Evolutionary conservation across 2,113 vertebrate genomes (phyloP).

Genomic region (Ahaetulla prasina): DNA sequence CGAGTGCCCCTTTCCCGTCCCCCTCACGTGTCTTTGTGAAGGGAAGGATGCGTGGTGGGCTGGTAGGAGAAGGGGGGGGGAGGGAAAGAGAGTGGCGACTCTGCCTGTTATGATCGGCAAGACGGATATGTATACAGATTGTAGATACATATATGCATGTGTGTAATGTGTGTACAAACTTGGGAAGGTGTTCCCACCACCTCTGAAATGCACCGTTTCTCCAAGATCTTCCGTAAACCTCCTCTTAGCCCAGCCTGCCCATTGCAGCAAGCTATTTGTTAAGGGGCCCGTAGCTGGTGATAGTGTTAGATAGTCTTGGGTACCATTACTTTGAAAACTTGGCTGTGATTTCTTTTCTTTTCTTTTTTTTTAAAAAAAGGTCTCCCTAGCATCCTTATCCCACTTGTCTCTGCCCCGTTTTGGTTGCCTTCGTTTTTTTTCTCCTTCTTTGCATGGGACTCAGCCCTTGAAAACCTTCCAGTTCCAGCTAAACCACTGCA

Average conservation of each 20-base stretch:
- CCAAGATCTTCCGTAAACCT: background rate
- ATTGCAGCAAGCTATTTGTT: constrained; percentile 37
- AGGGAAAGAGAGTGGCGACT: background rate
- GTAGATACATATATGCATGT: background rate
- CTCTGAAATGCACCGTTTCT: background rate
- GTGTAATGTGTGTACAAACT: constrained; percentile 29
- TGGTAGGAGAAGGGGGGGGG: background rate
- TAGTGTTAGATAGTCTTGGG: background rate
- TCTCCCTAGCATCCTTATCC: background rate
- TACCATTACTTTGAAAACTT: constrained; percentile 50
- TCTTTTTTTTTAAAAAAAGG: constrained; percentile 4
- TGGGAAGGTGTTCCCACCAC: background rate
- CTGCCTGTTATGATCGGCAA: background rate
- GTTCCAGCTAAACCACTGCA: constrained; percentile 78
- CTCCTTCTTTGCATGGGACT: constrained; percentile 53
- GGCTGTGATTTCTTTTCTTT: constrained; percentile 6
- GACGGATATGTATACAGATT: background rate
- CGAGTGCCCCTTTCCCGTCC: background rate
- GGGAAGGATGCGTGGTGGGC: background rate
- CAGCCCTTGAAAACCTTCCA: constrained; percentile 72
- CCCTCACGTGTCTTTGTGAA: constrained; percentile 11
- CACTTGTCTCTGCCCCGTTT: background rate
- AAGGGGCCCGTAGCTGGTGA: background rate
- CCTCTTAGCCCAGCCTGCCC: background rate
- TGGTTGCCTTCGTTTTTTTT: background rate